These are phyloP conservation scores for Baronia brevicornis DNA, from an alignment of 2,888 invertebrate species.

Conservation along the genomic window DNA sequence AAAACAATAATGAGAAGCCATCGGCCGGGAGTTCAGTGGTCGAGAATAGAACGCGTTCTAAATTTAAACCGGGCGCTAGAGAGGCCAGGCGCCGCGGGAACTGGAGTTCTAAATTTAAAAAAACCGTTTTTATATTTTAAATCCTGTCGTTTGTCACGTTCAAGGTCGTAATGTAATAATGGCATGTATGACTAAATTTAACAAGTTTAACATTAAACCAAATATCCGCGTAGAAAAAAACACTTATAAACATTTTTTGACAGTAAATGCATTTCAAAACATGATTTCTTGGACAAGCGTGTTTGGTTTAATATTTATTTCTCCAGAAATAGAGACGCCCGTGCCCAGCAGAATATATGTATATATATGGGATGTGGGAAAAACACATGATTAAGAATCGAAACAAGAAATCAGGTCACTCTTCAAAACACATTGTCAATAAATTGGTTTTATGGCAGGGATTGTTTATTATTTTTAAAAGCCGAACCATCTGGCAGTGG, in stretches of 20 bases:
- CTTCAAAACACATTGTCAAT: constrained; percentile 11
- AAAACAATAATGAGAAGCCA: constrained; percentile 67
- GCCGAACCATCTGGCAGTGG: constrained; percentile 48
- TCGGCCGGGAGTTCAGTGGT: constrained; percentile 65
- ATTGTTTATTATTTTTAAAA: constrained; percentile 20
- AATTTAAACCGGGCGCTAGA: constrained; percentile 65
- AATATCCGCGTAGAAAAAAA: no score
- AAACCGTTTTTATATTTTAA: constrained; percentile 57
- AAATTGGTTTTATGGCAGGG: constrained; percentile 11
- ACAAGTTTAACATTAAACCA: no score
- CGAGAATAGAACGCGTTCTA: constrained; percentile 70
- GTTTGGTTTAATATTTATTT: no score
- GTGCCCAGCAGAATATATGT: no score
- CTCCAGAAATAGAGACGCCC: no score
- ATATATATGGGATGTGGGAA: no score
- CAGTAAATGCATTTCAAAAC: no score
- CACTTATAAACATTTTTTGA: no score
- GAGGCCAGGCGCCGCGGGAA: constrained; percentile 60
- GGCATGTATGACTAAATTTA: no score
- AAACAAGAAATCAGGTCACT: background rate
- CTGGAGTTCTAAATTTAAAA: constrained; percentile 54
- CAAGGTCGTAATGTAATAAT: constrained; percentile 45
- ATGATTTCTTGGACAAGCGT: no score
- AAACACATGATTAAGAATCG: no score
- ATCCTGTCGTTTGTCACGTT: constrained; percentile 65